Evolutionary conservation across 2,797 vertebrate genomes (phyloP).

Genomic region (Phrynocephalus forsythii): DNA sequence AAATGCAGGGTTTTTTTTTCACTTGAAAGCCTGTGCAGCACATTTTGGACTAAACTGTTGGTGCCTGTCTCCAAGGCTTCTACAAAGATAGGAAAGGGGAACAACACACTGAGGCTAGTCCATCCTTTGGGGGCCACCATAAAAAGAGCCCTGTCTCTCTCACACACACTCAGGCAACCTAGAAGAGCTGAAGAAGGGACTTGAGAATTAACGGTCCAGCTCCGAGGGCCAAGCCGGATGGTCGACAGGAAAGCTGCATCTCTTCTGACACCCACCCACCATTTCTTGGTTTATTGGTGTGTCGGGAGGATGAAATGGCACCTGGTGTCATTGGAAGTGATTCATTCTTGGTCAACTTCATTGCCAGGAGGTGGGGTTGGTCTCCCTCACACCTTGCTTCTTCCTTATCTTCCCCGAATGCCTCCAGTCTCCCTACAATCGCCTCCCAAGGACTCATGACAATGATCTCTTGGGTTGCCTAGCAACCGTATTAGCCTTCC

Average conservation of each 20-base stretch:
- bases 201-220: conserved; percentile 8
- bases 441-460: background rate
- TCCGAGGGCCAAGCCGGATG: background rate
- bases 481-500: conserved; percentile 21
- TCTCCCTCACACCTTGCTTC: background rate
- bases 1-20: too few relatives aligned
- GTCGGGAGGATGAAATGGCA: conserved; percentile 32
- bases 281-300: conserved; percentile 28
- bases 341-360: conserved; percentile 39
- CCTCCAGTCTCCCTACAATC: background rate
- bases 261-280: accelerated
- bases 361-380: background rate
- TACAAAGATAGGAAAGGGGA: too few relatives aligned
- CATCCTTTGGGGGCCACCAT: background rate
- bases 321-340: background rate
- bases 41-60: too few relatives aligned
- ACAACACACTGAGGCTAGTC: background rate
- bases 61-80: too few relatives aligned
- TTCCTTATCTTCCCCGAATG: background rate
- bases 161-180: too few relatives aligned
- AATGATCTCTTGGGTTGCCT: background rate
- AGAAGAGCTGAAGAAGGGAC: background rate
- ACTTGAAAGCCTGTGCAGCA: too few relatives aligned
- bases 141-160: background rate
- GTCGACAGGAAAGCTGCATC: background rate